These are phyloP conservation scores for Chromoteleia sp. DNA, from an alignment of 2,888 invertebrate genomes.

Conservation along the genomic window DNA sequence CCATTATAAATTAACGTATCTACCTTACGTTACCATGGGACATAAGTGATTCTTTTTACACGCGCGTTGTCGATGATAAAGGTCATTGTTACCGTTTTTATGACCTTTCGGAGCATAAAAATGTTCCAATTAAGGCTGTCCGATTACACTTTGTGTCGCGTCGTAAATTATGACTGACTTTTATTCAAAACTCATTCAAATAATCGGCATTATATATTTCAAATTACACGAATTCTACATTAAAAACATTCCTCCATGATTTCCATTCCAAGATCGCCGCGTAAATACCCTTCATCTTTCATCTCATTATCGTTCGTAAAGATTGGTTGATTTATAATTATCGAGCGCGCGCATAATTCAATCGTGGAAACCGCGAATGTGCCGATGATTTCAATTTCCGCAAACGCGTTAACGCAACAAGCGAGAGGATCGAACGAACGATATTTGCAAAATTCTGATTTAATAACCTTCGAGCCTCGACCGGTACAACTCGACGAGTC, in stretches of 20 bases:
- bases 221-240: no score
- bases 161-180: neutral
- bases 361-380: neutral
- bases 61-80: slow-evolving; percentile 41
- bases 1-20: no score
- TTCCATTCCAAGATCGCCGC: neutral
- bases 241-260: no score
- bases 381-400: slow-evolving; percentile 50
- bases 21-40: slow-evolving; percentile 20
- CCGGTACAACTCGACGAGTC: slow-evolving; percentile 1
- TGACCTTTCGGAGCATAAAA: slow-evolving; percentile 16
- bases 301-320: slow-evolving; percentile 24
- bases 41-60: slow-evolving; percentile 36
- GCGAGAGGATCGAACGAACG: slow-evolving; percentile 5
- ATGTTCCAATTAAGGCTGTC: slow-evolving; percentile 25
- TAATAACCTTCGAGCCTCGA: slow-evolving; percentile 34
- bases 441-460: slow-evolving; percentile 51
- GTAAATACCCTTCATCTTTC: slow-evolving; percentile 22
- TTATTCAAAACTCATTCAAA: no score
- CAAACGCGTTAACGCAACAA: slow-evolving; percentile 14
- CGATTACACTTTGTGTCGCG: neutral
- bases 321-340: slow-evolving; percentile 32
- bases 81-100: slow-evolving; percentile 59
- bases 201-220: no score
- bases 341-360: slow-evolving; percentile 10